phyloP scores from a whole-genome alignment of 2,113 vertebrate genomes.

The Saccopteryx bilineata region DNA sequence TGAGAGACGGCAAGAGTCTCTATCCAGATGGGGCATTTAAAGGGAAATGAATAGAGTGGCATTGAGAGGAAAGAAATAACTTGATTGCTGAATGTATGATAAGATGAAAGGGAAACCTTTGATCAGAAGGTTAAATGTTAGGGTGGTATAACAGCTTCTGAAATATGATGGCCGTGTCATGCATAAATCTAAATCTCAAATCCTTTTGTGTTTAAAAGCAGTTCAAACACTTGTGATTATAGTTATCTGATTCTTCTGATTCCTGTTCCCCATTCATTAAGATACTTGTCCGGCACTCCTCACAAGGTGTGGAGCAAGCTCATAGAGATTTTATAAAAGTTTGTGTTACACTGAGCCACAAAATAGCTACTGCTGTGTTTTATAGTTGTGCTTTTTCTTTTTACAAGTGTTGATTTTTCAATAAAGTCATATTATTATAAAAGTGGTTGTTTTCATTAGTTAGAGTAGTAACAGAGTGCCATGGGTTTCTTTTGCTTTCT shows the following conservation, averaged over 20 bases:
- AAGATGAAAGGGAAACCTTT: neutral
- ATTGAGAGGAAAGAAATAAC: neutral
- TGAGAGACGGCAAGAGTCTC: neutral
- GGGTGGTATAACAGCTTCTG: neutral
- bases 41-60: neutral
- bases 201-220: neutral
- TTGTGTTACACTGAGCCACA: neutral
- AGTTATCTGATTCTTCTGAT: neutral
- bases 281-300: neutral
- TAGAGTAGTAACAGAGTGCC: neutral
- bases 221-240: neutral
- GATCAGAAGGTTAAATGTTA: neutral
- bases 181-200: neutral
- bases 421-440: constrained; percentile 14
- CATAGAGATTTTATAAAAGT: neutral
- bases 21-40: neutral
- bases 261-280: neutral
- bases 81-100: neutral
- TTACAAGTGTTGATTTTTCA: constrained; percentile 29
- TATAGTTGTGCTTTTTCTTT: constrained; percentile 23
- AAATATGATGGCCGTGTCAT: neutral
- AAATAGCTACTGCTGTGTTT: neutral
- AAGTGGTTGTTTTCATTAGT: constrained; percentile 43
- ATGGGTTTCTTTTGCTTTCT: neutral
- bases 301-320: neutral